A percentile compares a stretch with the other conserved stretches of the same genome.
Evolutionary conservation across 2,797 vertebrate species (phyloP).

Genomic region (Phaenicophaeus curvirostris): DNA sequence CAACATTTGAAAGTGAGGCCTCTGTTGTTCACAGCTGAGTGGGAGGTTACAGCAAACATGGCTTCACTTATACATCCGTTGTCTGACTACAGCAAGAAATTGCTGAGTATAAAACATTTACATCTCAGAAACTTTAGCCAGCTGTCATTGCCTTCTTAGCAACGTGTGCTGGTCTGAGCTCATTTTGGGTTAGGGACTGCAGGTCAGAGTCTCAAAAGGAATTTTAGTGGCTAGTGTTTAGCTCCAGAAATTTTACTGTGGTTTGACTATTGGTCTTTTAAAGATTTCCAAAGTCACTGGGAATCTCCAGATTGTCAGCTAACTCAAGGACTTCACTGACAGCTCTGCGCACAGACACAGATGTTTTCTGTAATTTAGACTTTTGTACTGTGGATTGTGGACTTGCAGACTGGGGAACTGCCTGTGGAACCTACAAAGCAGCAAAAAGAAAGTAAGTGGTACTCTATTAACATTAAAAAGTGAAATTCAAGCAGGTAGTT

Average conservation of each 20-base stretch:
- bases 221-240: not conserved
- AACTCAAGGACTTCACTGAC: not conserved
- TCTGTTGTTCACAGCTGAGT: not conserved
- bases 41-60: not conserved
- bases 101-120: not conserved
- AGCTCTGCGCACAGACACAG: not conserved
- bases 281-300: not conserved
- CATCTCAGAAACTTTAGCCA: not conserved
- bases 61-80: not conserved
- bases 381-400: not conserved
- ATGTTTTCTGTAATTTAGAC: fast-evolving
- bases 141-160: not conserved
- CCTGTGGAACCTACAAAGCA: not conserved
- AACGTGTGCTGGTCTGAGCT: not conserved
- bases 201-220: not conserved
- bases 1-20: not conserved
- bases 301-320: not conserved
- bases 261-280: not conserved
- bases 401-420: not conserved
- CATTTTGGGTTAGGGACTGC: not conserved
- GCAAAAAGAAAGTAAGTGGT: not conserved
- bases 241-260: not conserved
- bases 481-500: not conserved
- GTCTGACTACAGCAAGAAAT: not conserved
- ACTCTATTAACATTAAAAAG: not conserved